Base-by-base conservation (phyloP, 2,113 vertebrate genomes). In the Mesembrinibis cayennensis region DNA sequence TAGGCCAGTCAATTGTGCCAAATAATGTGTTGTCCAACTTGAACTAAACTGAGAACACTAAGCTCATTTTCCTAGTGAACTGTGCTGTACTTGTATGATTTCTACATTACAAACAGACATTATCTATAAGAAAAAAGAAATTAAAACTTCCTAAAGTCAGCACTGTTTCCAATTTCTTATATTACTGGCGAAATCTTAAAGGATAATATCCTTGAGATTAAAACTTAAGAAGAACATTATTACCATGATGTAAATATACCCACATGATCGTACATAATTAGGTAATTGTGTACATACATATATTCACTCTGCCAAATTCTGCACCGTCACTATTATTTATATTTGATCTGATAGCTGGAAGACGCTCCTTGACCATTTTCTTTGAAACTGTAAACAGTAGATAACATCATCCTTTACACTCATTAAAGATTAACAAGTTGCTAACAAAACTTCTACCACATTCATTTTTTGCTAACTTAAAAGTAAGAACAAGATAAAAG, bases 11-110 rank as follows among this genome's bases (percentile, higher is more conserved):
- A 95, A 89, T 83, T 97, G 93, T 97, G 95, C 95, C 97, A 98
- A 98, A 97, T 97, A 96, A 95, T 4, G 55, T 95, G 96, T 85
- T 97, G 95, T 96, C 97, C 97, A 97, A 81, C 93, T 97, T 92
- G 81, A 92, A 85, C 86, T 78, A 81, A 93, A 70, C 47, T 8
- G 85, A 96, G 96, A 98, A 98, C 96, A 98, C 93, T 94, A 82
- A 97, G 86, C 82, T 96, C 91, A 96, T 98, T 98, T 97, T 98
- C 76, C 74, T 62, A 89, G 96, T 82, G 90, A 96, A 92, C 97
- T 96, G 90, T 47, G 82, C 89, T 36, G 40, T 76, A 94, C 82
- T 98, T 97, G 67, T 97, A 80, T 20, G 53, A 96, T 86, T 96
- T 94, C 63, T 90, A 93, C 86, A 47, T 81, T 91, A 93, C 15